Percentiles rank a stretch among this genome's conserved stretches.
Evolutionary conservation across 2,888 invertebrate genomes (phyloP).

Genomic region (Rotaria macrura): DNA sequence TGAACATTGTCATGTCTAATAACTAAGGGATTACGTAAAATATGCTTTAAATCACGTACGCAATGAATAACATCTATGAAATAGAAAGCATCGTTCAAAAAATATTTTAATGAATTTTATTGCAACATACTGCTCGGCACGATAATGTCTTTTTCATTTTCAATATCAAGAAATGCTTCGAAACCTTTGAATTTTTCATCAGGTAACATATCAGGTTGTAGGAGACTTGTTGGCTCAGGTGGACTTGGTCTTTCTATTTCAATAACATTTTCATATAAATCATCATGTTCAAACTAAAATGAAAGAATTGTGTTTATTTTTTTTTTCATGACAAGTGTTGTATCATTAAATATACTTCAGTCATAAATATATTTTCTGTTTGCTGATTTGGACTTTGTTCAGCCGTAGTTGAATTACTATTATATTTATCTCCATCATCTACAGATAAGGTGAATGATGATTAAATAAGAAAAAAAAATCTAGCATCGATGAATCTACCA

Average conservation of each 20-base stretch:
- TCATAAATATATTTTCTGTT: constrained; percentile 6
- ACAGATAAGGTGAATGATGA: no score
- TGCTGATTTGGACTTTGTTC: background rate
- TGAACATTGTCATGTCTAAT: constrained; percentile 12
- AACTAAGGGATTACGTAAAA: constrained; percentile 23
- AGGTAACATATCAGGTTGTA: background rate
- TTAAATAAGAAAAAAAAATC: no score
- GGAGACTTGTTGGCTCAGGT: background rate
- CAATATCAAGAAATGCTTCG: constrained; percentile 40
- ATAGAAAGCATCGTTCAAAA: background rate
- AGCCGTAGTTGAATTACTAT: background rate
- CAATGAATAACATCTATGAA: constrained; percentile 20
- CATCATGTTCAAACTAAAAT: background rate
- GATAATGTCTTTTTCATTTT: constrained; percentile 38
- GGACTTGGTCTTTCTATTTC: background rate
- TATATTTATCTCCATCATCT: background rate
- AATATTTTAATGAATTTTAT: background rate
- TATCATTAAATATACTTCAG: background rate
- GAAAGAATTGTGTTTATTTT: background rate
- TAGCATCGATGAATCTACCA: background rate
- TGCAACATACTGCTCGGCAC: constrained; percentile 39
- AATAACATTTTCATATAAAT: background rate
- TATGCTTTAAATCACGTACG: constrained; percentile 28
- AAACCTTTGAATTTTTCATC: background rate
- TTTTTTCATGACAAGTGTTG: background rate